These are phyloP conservation scores for Bergia puertoricense DNA, from an alignment of 92 coral and sea anemone genomes.

Conservation along the genomic window DNA sequence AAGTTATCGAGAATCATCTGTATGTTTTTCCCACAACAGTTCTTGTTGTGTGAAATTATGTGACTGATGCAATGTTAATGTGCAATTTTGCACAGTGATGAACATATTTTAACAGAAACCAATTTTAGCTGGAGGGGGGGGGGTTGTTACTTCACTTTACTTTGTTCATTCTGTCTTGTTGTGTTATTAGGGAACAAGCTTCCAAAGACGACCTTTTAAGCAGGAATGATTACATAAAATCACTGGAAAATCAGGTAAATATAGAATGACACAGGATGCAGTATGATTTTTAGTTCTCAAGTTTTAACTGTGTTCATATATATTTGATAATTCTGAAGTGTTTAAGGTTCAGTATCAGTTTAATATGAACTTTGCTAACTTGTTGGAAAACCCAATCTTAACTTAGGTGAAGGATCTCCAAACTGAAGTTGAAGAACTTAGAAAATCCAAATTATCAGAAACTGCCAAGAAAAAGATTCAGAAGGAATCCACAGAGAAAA, in stretches of 20 bases:
- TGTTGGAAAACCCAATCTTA: not conserved
- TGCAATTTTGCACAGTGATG: not conserved
- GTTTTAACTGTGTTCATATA: not conserved
- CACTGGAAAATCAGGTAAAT: constrained; percentile 32
- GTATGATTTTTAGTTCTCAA: not conserved
- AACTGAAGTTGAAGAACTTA: constrained; percentile 18
- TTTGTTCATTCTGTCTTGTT: not conserved
- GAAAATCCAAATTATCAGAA: not conserved
- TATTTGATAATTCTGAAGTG: no score
- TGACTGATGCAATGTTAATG: not conserved
- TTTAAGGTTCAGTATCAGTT: not conserved
- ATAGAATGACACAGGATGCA: not conserved
- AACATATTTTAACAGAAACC: not conserved
- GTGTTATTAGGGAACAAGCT: constrained; percentile 8
- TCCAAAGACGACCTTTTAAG: constrained; percentile 18
- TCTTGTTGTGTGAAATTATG: no score
- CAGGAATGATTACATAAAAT: constrained; percentile 14
- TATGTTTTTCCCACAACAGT: no score
- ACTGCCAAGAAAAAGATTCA: not conserved
- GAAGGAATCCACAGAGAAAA: constrained; percentile 8
- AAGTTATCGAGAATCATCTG: no score
- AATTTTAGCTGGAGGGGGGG: not conserved
- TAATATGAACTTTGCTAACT: not conserved
- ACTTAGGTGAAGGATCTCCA: constrained; percentile 33
- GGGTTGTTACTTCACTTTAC: not conserved